Evolutionary conservation across 2,888 invertebrate genomes (phyloP), one percentile per base, ranked within the genome.

Genomic region (Acanthacorydalis orientalis): DNA sequence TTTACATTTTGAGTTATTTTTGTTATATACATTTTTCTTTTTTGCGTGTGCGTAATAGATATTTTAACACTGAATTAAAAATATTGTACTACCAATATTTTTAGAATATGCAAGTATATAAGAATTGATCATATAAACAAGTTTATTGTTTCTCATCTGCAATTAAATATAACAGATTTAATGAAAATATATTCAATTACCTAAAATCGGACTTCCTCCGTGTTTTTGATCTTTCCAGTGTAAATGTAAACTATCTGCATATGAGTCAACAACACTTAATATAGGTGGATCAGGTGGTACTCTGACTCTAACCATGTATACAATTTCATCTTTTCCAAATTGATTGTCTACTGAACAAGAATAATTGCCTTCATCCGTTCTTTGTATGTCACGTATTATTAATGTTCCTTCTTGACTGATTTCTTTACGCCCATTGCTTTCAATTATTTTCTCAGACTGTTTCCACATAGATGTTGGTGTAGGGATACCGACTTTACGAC

Each of bases 261-360:
- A 88, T 1, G 85, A 78, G 56, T 85, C 84, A 3, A 85, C 78
- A 1, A 91, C 83, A 10, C 79, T 80, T 32, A 92, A 67, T 34
- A 80, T 75, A 1, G 92, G 91, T 1, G 89, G 82, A 51, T 86
- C 86, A 0, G 91, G 92, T 4, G 91, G 89, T 46, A 89, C 88
- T 65, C 80, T 70, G 44, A 80, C 78, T 56, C 76, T 78, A 16
- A 85, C 73, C 49, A 76, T 76, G 63, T 89, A 89, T 0, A 81
- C 77, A 51, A 90, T 86, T 57, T 84, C 83, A 64, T 89, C 90
- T 48, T 77, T 77, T 2, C 89, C 89, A 65, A 86, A 80, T 9
- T 74, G 73, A 62, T 93, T 92, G 59, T 87, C 85, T 1, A 89
- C 89, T 34, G 74, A 70, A 60, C 92, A 93, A 0, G 89, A 87